A percentile compares a stretch with the other conserved stretches of the same genome.
phyloP scores from a whole-genome alignment of 2,797 vertebrate genomes.

The Centroberyx gerrardi region DNA sequence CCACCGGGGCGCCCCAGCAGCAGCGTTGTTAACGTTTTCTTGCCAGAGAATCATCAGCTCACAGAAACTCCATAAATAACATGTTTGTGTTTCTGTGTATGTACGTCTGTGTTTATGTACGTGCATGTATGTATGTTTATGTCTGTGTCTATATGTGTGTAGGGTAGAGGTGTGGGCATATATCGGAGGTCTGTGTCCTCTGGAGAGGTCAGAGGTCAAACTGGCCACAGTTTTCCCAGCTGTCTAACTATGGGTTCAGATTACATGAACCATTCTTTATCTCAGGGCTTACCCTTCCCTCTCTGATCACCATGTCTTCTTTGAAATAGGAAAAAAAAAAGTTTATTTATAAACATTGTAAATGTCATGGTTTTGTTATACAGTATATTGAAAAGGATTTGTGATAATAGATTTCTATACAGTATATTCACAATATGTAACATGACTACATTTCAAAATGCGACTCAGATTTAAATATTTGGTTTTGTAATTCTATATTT shows the following conservation, averaged over 20 bases:
- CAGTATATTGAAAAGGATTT: neutral
- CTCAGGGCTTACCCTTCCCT: neutral
- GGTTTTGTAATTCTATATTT: no score
- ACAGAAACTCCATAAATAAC: no score
- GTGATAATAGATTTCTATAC: no score
- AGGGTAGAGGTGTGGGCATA: neutral
- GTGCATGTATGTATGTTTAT: neutral
- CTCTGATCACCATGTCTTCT: neutral
- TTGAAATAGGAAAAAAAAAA: neutral
- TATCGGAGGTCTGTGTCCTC: constrained; percentile 5
- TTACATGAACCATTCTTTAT: neutral
- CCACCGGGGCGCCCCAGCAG: no score
- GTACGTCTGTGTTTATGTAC: no score
- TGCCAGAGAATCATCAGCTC: no score
- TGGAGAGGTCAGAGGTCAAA: neutral
- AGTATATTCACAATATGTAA: no score
- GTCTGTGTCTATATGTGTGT: neutral
- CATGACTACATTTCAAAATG: no score
- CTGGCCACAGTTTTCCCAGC: constrained; percentile 10
- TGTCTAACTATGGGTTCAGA: neutral
- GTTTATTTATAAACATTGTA: neutral
- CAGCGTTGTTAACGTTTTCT: no score
- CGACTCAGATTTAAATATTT: no score
- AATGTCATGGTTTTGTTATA: neutral
- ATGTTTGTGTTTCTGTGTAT: no score